Evolutionary conservation across 2,797 vertebrate genomes (phyloP).

Genomic region (Limosa lapponica): DNA sequence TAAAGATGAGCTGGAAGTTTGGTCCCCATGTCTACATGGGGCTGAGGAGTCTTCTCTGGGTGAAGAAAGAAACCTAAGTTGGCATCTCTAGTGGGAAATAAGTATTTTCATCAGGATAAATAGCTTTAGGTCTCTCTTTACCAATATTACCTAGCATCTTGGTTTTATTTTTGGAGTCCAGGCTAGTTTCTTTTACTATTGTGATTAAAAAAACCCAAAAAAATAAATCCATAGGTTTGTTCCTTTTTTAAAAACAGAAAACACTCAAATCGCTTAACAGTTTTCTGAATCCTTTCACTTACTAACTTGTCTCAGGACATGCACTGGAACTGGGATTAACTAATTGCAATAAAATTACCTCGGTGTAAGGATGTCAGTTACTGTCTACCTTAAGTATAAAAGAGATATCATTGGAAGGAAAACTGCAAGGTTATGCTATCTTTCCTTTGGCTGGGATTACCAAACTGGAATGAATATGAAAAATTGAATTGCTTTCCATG

Average conservation of each 20-base stretch:
- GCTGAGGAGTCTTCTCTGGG: not conserved
- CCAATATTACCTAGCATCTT: not conserved
- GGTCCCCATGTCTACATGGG: not conserved
- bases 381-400: not conserved
- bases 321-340: not conserved
- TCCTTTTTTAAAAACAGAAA: not conserved
- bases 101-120: not conserved
- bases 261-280: not conserved
- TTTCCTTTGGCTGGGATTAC: not conserved
- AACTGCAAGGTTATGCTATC: not conserved
- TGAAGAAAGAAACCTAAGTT: not conserved
- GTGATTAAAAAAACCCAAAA: not conserved
- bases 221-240: not conserved
- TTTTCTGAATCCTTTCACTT: not conserved
- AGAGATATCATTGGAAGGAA: not conserved
- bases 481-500: slow-evolving; percentile 21
- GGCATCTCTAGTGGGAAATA: not conserved
- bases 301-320: not conserved
- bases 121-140: not conserved
- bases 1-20: not conserved
- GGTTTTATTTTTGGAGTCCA: slow-evolving; percentile 10
- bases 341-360: not conserved
- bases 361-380: not conserved
- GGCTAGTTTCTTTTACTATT: not conserved
- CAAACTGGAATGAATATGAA: not conserved